Base-by-base conservation (phyloP, 2,113 vertebrate genomes). In the Cryptoleucopteryx plumbea region DNA sequence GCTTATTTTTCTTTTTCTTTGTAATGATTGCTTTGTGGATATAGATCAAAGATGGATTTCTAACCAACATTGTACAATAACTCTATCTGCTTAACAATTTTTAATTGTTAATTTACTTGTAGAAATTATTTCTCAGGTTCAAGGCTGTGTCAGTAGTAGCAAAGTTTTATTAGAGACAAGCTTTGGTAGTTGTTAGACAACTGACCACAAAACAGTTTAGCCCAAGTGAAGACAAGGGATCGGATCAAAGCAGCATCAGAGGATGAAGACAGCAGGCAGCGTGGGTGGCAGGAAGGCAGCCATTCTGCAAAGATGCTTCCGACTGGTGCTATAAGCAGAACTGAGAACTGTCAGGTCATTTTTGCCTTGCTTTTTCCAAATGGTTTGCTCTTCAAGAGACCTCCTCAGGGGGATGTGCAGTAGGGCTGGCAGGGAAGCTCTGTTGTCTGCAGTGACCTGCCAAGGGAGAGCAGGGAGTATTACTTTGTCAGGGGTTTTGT, bases 121-220 rank as follows among this genome's bases (percentile, higher is more conserved):
- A 82, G 74, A 77, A 95, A 77, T 94, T 45, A 93, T 43, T 80
- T 89, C 63, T 55, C 40, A 38, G 36, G 77, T 67, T 84, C 59
- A 34, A 80, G 82, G 87, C 75, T 74, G 59, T 75, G 66, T 92
- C 67, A 75, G 59, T 29, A 80, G 72, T 66, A 94, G 87, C 50
- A 71, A 78, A 74, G 88, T 42, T 97, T 97, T 97, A 97, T 97
- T 97, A 43, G 68, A 66, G 82, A 38, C 34, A 68, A 85, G 89
- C 86, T 82, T 82, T 84, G 74, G 79, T 45, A 11, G 15, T 9
- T 77, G 77, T 47, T 32, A 55, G 45, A 73, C 34, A 65, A 4
- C 12, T 3, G 85, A 90, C 23, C 32, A 7, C 73, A 43, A 27
- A 55, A 27, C 67, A 42, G 59, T 18, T 21, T 11, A 66, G 70